These are phyloP conservation scores for Zaprionus gabonicus DNA, from an alignment of 1,140 invertebrate genomes.

Conservation along the genomic window DNA sequence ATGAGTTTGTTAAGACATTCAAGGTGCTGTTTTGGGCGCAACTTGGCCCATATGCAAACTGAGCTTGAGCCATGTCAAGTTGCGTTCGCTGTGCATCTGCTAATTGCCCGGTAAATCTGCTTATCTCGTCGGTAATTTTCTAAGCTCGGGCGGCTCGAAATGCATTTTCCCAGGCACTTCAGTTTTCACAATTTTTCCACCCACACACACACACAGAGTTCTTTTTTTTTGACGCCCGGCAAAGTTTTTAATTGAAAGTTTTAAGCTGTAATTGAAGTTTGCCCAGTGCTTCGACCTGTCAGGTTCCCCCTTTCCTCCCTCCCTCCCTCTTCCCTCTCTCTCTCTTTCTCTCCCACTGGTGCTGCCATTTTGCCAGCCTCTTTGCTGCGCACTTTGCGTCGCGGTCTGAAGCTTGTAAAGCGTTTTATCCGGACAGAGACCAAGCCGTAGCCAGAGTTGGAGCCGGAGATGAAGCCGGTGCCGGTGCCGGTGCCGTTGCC, in stretches of 20 bases:
- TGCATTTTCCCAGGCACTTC: constrained; percentile 43
- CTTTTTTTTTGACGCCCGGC: constrained; percentile 57
- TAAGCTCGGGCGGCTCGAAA: constrained; percentile 40
- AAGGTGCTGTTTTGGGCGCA: background rate
- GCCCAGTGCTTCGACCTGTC: constrained; percentile 59
- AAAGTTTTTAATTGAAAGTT: constrained; percentile 74
- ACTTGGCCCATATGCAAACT: constrained; percentile 9
- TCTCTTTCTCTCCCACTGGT: constrained; percentile 2
- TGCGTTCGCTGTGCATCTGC: constrained; percentile 7
- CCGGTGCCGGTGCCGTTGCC: constrained; percentile 6
- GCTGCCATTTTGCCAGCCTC: constrained; percentile 62
- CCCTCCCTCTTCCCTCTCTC: background rate
- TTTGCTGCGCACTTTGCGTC: constrained; percentile 53
- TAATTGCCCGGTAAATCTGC: constrained; percentile 46
- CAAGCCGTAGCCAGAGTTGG: background rate
- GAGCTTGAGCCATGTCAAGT: constrained; percentile 1
- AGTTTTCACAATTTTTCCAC: constrained; percentile 21
- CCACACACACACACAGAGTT: background rate
- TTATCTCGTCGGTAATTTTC: constrained; percentile 40
- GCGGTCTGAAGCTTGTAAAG: constrained; percentile 48
- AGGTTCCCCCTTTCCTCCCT: constrained; percentile 7
- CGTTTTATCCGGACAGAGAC: constrained; percentile 51
- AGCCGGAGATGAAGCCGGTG: background rate
- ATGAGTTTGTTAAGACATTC: background rate
- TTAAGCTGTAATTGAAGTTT: constrained; percentile 72